These are phyloP conservation scores for Adelosebastes latens DNA, from an alignment of 2,797 vertebrate species.

Conservation along the genomic window DNA sequence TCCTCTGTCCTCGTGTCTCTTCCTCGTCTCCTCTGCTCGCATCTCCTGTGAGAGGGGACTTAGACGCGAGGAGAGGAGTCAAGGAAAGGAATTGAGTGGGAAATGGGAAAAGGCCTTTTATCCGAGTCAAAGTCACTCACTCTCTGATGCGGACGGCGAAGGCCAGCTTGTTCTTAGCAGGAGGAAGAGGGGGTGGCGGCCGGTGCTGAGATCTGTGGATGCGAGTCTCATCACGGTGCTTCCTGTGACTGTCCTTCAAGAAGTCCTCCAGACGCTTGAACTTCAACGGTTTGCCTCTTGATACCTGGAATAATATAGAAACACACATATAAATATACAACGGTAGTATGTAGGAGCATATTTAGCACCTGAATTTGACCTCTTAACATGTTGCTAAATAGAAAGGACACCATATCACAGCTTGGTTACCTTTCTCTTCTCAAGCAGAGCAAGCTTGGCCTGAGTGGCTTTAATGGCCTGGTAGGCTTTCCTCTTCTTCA, in stretches of 20 bases:
- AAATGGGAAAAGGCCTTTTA: background rate
- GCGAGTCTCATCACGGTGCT: constrained; percentile 82
- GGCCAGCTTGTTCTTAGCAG: constrained; percentile 85
- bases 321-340: background rate
- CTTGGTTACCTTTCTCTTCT: constrained; percentile 86
- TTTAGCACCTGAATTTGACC: background rate
- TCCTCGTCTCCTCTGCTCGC: no score
- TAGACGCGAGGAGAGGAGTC: no score
- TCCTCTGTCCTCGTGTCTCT: no score
- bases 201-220: constrained; percentile 80
- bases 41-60: no score
- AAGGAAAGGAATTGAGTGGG: no score
- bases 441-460: constrained; percentile 90
- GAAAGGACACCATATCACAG: background rate
- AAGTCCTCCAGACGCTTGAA: constrained; percentile 93
- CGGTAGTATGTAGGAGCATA: background rate
- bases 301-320: constrained; percentile 67
- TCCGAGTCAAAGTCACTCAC: constrained; percentile 75
- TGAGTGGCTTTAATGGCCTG: constrained; percentile 95
- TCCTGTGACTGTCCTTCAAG: constrained; percentile 84
- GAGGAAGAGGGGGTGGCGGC: constrained; percentile 67
- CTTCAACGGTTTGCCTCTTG: constrained; percentile 85
- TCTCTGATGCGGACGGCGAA: constrained; percentile 89
- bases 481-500: constrained; percentile 94
- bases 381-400: background rate